Evolutionary conservation across 2,888 invertebrate genomes (phyloP).

Genomic region (Aricia artaxerxes): DNA sequence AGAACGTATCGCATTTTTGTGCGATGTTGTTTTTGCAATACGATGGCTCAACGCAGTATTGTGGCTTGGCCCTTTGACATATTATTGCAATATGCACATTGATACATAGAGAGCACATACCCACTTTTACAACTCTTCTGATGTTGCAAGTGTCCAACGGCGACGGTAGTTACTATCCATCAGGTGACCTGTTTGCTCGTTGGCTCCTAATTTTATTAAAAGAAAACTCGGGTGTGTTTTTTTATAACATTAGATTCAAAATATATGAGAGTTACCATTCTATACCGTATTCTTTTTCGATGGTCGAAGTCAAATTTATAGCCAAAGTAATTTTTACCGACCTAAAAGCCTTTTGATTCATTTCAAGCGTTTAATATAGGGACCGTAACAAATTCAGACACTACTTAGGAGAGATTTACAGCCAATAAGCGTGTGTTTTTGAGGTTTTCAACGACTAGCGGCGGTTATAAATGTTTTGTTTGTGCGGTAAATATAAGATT

Average conservation of each 20-base stretch:
- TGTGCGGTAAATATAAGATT: background rate
- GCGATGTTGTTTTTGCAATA: no score
- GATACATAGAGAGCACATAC: no score
- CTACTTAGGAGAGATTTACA: slow-evolving; percentile 31
- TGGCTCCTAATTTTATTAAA: no score
- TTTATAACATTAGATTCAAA: background rate
- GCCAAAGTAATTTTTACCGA: slow-evolving; percentile 23
- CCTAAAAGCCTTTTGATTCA: slow-evolving; percentile 27
- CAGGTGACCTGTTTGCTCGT: no score
- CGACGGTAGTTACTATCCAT: no score
- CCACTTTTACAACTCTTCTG: no score
- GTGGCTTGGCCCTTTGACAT: background rate
- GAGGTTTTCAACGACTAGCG: slow-evolving; percentile 29
- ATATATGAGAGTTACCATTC: background rate
- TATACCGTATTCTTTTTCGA: background rate
- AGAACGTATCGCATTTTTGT: no score
- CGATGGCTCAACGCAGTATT: no score
- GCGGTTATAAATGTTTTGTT: background rate
- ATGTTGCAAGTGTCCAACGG: no score
- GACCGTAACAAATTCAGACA: slow-evolving; percentile 21
- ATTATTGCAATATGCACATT: background rate
- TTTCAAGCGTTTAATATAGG: slow-evolving; percentile 26
- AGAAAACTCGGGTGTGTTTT: no score
- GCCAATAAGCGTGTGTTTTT: slow-evolving; percentile 33
- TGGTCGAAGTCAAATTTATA: background rate